phyloP scores from a whole-genome alignment of 1,140 invertebrate genomes.

The Pseudomyrmex pallidus region DNA sequence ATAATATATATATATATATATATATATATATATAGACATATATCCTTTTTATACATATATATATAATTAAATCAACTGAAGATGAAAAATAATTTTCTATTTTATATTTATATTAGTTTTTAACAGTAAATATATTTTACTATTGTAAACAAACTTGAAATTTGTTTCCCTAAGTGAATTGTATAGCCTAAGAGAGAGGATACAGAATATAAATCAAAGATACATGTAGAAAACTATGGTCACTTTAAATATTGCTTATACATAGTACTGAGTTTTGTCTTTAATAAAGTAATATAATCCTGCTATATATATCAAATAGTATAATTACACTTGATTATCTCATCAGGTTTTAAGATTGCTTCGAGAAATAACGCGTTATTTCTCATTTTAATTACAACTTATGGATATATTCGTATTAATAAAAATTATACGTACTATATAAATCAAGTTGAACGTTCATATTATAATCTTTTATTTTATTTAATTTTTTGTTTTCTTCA shows the following conservation, averaged over 20 bases:
- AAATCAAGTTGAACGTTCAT: slow-evolving; percentile 51
- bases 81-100: slow-evolving; percentile 57
- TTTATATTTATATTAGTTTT: slow-evolving; percentile 52
- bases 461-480: slow-evolving; percentile 32
- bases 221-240: slow-evolving; percentile 45
- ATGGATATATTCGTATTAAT: slow-evolving; percentile 20
- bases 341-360: slow-evolving; percentile 45
- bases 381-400: slow-evolving; percentile 32
- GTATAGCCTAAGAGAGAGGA: slow-evolving; percentile 45
- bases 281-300: slow-evolving; percentile 48
- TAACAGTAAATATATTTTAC: slow-evolving; percentile 69
- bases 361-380: slow-evolving; percentile 53
- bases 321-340: slow-evolving; percentile 53
- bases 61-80: slow-evolving; percentile 46
- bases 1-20: slow-evolving; percentile 37
- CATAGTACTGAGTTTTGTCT: slow-evolving; percentile 38
- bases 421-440: slow-evolving; percentile 44
- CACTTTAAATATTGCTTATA: slow-evolving; percentile 54
- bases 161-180: slow-evolving; percentile 13
- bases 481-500: slow-evolving; percentile 28
- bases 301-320: slow-evolving; percentile 59
- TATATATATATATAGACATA: slow-evolving; percentile 7
- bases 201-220: slow-evolving; percentile 60
- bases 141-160: slow-evolving; percentile 40
- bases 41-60: slow-evolving; percentile 41